Conservation (phyloP, 2,113 vertebrate genomes). For the Scopus umbretta region DNA sequence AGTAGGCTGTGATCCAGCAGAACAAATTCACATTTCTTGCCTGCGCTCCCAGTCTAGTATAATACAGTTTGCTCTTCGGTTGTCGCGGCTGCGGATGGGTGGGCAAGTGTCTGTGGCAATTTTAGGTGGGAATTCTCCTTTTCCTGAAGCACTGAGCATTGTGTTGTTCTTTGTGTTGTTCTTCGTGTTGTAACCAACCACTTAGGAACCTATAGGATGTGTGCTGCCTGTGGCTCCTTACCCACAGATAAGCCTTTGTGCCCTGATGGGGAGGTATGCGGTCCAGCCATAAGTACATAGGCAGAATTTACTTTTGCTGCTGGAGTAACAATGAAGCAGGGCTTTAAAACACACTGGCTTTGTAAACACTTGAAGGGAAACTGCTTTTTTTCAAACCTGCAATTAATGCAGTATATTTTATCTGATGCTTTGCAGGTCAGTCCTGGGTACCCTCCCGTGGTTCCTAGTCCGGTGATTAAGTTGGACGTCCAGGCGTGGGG, state of each 20-base stretch:
- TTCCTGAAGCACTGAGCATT: not conserved
- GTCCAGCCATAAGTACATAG: slow-evolving; percentile 4
- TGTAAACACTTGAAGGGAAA: slow-evolving; percentile 15
- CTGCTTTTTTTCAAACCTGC: not conserved
- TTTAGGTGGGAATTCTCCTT: not conserved
- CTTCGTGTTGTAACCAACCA: not conserved
- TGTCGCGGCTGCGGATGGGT: not conserved
- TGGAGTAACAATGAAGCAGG: slow-evolving; percentile 25
- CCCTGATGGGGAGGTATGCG: not conserved
- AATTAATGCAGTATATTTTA: not conserved
- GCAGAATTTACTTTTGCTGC: slow-evolving; percentile 42
- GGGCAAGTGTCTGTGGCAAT: not conserved
- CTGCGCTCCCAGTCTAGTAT: not conserved
- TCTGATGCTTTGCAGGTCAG: not conserved
- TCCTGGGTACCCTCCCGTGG: not conserved
- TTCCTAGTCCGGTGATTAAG: not conserved
- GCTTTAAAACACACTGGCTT: slow-evolving; percentile 17
- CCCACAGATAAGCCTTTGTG: slow-evolving; percentile 20
- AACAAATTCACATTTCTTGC: slow-evolving; percentile 3
- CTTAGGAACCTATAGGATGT: not conserved
- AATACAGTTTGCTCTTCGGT: not conserved
- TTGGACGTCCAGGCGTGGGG: not conserved
- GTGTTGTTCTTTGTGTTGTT: not conserved
- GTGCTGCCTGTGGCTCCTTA: not conserved
- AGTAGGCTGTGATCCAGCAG: slow-evolving; percentile 22